phyloP scores from a whole-genome alignment of 2,888 invertebrate species.

The Lomographa bimaculata region DNA sequence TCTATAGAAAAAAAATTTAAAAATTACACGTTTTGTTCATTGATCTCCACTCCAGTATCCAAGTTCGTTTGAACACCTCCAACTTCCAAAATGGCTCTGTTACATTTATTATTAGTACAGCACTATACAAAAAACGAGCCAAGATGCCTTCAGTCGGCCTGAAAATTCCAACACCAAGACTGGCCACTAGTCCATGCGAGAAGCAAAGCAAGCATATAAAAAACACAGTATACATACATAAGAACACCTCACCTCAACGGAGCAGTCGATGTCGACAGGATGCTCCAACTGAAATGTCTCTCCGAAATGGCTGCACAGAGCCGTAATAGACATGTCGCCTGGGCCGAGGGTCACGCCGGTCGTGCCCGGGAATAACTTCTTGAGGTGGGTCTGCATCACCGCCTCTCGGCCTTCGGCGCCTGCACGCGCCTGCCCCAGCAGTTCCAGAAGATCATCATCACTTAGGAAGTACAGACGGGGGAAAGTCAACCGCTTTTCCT shows the following conservation, averaged over 20 bases:
- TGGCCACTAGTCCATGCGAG: no score
- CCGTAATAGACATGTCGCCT: constrained; percentile 79
- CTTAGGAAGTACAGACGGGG: constrained; percentile 98
- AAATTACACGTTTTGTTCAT: no score
- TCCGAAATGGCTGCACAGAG: constrained; percentile 90
- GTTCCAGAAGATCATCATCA: constrained; percentile 98
- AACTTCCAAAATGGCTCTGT: no score
- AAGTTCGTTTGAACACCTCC: no score
- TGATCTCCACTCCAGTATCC: no score
- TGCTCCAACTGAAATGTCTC: constrained; percentile 88
- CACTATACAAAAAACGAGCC: no score
- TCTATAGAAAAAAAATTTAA: no score
- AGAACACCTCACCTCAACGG: constrained; percentile 92
- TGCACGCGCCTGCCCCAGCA: constrained; percentile 96
- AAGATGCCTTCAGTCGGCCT: no score
- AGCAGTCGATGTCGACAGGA: constrained; percentile 87
- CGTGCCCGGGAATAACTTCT: constrained; percentile 97
- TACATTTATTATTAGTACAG: no score
- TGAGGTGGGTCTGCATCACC: constrained; percentile 96
- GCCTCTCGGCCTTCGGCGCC: constrained; percentile 83
- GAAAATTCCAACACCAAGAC: no score
- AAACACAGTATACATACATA: no score
- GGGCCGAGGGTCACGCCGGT: constrained; percentile 89
- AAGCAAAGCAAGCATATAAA: no score
- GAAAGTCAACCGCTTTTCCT: constrained; percentile 97